phyloP scores from a whole-genome alignment of 2,888 invertebrate genomes.

The Trypoxylon attenuatum region DNA sequence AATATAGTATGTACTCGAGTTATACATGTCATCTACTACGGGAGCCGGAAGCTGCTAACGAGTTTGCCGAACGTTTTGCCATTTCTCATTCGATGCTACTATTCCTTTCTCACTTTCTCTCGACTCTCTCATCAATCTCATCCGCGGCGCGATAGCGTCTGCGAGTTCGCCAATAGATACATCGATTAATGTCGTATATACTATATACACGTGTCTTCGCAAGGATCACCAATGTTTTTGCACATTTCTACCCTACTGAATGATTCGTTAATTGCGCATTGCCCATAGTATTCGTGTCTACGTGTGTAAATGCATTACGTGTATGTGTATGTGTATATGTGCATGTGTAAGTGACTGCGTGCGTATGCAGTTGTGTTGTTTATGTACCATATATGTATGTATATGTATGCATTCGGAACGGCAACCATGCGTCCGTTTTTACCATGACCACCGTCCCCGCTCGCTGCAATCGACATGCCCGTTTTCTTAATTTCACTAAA shows the following conservation, averaged over 20 bases:
- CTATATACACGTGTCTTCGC: conserved; percentile 56
- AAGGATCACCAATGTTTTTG: conserved; percentile 45
- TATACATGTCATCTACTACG: conserved; percentile 65
- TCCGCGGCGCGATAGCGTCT: conserved; percentile 48
- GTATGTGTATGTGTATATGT: neutral
- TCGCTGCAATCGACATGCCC: conserved; percentile 66
- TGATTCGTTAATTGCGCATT: conserved; percentile 39
- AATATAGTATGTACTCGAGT: conserved; percentile 67
- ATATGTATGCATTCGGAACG: no score
- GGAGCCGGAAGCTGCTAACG: conserved; percentile 50
- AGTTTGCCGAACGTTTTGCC: conserved; percentile 14
- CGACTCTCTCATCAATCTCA: conserved; percentile 20
- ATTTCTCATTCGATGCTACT: neutral
- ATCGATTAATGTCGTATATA: conserved; percentile 44
- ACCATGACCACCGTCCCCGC: conserved; percentile 56
- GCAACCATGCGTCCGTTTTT: neutral
- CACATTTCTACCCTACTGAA: conserved; percentile 15
- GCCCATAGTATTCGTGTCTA: conserved; percentile 21
- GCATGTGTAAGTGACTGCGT: neutral
- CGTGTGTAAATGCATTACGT: neutral
- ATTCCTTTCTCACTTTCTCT: neutral
- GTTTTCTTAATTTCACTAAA: conserved; percentile 58
- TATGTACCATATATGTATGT: no score
- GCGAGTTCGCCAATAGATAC: conserved; percentile 53
- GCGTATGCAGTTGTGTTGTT: no score